These are phyloP conservation scores for Neosilurus hyrtlii DNA, from an alignment of 2,797 vertebrate species.

Conservation along the genomic window DNA sequence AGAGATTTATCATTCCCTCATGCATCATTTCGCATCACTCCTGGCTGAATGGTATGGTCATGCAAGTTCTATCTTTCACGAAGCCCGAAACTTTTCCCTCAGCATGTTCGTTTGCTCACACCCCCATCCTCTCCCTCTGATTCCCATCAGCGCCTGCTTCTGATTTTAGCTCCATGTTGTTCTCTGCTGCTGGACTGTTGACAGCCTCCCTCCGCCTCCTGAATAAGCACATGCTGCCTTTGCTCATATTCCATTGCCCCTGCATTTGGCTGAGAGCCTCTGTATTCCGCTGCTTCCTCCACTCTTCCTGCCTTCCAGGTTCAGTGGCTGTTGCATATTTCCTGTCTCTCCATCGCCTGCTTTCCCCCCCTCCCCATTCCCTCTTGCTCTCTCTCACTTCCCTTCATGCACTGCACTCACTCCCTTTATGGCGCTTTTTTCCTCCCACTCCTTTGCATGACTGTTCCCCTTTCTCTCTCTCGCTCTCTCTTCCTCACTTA, in stretches of 20 bases:
- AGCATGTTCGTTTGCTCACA: slow-evolving; percentile 43
- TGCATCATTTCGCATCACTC: slow-evolving; percentile 58
- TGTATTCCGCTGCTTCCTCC: slow-evolving; percentile 52
- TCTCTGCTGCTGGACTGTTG: slow-evolving; percentile 66
- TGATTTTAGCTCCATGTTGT: slow-evolving; percentile 58
- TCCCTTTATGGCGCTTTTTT: slow-evolving; percentile 54
- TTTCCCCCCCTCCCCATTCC: slow-evolving; percentile 27
- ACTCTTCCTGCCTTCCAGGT: slow-evolving; percentile 53
- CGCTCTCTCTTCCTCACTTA: slow-evolving; percentile 47
- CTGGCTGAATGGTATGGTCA: slow-evolving; percentile 55
- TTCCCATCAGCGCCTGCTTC: slow-evolving; percentile 50
- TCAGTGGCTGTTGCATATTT: slow-evolving; percentile 56
- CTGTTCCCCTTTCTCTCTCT: slow-evolving; percentile 47
- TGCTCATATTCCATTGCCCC: slow-evolving; percentile 38
- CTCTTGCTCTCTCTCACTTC: slow-evolving; percentile 31
- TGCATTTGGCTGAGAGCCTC: slow-evolving; percentile 46
- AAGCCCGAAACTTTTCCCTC: slow-evolving; percentile 55
- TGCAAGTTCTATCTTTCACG: slow-evolving; percentile 50
- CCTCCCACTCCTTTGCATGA: slow-evolving; percentile 54
- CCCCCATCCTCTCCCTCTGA: slow-evolving; percentile 51
- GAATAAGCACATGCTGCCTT: slow-evolving; percentile 45
- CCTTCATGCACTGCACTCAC: slow-evolving; percentile 50
- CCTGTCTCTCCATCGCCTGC: slow-evolving; percentile 55
- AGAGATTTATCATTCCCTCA: slow-evolving; percentile 59
- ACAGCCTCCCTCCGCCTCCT: slow-evolving; percentile 65